Base-by-base conservation (phyloP, 2,888 invertebrate species). In the Cotesia congregata region DNA sequence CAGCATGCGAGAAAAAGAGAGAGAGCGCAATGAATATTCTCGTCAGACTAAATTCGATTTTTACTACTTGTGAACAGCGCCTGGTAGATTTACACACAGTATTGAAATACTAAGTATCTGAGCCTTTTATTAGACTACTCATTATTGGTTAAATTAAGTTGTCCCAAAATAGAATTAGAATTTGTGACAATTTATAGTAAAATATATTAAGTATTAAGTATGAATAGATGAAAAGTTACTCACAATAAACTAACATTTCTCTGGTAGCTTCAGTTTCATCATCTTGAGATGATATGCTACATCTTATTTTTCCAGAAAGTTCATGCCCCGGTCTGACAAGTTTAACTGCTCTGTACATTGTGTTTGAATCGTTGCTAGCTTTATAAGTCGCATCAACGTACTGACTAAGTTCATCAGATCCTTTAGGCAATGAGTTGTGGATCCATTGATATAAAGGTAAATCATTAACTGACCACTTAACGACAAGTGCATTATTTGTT, bases 401-500 rank as follows among this genome's bases (percentile, higher is more conserved):
- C 76, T 85, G 83, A 6, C 77, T 68, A 75, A 83, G 86, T 75
- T 87, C 86, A 40, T 84, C 94, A 69, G 94, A 90, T 12, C 93
- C 93, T 84, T 93, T 93, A 0, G 94, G 94, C 80, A 91, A 91
- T 80, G 92, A 91, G 2, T 93, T 93, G 1, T 94, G 93, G 78
- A 95, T 95, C 95, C 95, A 95, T 87, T 95, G 95, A 88, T 95
- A 95, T n/a, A 95, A 93, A 0, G 93, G 92, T 70, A 93, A 92
- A 0, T 92, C 91, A 79, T 91, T 92, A 83, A 93, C 92, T 88
- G 92, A 94, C 95, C 95, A 95, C 87, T 95, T 95, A 6, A 95
- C 93, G 2, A 95, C 94, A 20, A 95, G 90, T 0, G 94, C 94
- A 0, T 92, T 91, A 80, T 93, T 87, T 70, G 86, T 83, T 82